A percentile compares a stretch with the other conserved stretches of the same genome.
Conservation (phyloP, 1,140 invertebrate species). For the Leptinotarsa lineolata region DNA sequence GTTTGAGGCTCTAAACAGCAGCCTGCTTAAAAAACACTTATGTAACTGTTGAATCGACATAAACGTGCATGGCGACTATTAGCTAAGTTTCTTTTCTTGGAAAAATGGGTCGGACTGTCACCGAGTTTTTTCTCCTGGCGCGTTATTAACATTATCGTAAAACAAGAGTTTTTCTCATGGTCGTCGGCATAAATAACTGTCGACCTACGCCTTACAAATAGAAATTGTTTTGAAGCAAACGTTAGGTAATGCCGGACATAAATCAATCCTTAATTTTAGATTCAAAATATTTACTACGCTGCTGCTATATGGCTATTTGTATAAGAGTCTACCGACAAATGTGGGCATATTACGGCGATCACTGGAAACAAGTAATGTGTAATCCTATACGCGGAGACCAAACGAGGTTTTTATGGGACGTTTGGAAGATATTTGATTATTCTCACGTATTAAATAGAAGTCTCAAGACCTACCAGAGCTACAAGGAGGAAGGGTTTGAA, state of each 20-base stretch:
- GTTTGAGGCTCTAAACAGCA: no score
- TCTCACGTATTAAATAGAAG: no score
- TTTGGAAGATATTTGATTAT: background rate
- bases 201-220: conserved; percentile 1
- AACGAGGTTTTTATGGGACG: background rate
- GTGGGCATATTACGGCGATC: background rate
- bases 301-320: background rate
- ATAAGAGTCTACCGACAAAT: background rate
- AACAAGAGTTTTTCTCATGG: background rate
- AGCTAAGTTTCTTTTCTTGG: background rate
- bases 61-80: background rate
- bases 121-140: background rate
- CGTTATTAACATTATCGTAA: background rate
- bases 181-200: background rate
- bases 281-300: background rate
- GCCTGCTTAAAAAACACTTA: no score
- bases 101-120: background rate
- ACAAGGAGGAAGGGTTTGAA: no score
- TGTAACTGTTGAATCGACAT: no score
- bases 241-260: background rate
- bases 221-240: background rate
- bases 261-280: background rate
- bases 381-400: background rate
- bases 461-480: no score
- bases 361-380: background rate